Evolutionary conservation across 2,888 invertebrate species (phyloP).

Genomic region (Amiota mariae): DNA sequence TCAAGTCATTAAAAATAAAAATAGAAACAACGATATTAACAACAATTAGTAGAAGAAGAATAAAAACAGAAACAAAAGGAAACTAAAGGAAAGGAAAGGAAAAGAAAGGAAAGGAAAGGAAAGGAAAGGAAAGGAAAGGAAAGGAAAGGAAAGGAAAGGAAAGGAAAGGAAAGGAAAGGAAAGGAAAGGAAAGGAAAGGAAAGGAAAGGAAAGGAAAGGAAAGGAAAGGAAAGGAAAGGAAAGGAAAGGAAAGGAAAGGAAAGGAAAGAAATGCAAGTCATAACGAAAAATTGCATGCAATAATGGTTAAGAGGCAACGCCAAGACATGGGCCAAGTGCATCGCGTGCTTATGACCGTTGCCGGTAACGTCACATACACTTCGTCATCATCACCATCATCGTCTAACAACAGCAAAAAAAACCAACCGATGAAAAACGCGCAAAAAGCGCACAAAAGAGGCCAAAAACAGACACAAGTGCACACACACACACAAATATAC

Average conservation of each 20-base stretch:
- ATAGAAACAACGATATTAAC: neutral
- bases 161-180: neutral
- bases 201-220: neutral
- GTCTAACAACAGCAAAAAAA: constrained; percentile 27
- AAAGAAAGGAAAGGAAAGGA: neutral
- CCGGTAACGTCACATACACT: neutral
- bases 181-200: neutral
- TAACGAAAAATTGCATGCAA: constrained; percentile 11
- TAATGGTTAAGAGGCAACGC: constrained; percentile 19
- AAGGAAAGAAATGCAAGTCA: constrained; percentile 4
- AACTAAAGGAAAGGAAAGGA: too few species aligned
- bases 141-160: neutral
- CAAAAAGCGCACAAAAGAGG: constrained; percentile 41
- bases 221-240: neutral
- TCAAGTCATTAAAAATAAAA: neutral
- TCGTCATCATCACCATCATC: constrained; percentile 21
- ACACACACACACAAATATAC: constrained; percentile 40
- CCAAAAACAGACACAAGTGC: constrained; percentile 42
- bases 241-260: neutral
- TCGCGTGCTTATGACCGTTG: constrained; percentile 56
- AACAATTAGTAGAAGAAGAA: neutral
- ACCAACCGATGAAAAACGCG: constrained; percentile 28
- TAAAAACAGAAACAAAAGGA: neutral
- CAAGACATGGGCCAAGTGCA: constrained; percentile 61
- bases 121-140: neutral